Conservation (phyloP, 1,140 invertebrate species). For the Ceratosolen solmsi region DNA sequence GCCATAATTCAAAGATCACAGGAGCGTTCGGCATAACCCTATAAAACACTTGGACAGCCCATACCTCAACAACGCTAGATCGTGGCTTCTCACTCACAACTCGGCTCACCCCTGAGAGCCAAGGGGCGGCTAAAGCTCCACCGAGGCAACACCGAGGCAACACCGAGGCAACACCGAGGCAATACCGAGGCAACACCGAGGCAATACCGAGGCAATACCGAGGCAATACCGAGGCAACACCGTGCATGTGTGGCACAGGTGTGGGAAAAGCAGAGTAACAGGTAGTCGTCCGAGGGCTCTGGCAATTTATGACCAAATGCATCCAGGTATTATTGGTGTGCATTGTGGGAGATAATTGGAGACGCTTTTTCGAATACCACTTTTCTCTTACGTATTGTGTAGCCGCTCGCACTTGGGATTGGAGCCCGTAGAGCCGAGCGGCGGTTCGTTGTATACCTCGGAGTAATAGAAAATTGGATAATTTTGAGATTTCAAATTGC, state of each 20-base stretch:
- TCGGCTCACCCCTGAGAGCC: background rate
- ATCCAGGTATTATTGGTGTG: background rate
- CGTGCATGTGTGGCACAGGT: too few relatives aligned
- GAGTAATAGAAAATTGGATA: conserved; percentile 1
- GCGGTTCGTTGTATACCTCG: background rate
- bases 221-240: too few relatives aligned
- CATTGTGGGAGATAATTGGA: background rate
- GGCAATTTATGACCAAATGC: conserved; percentile 7
- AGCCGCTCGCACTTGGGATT: too few relatives aligned
- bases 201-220: too few relatives aligned
- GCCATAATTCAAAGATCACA: background rate
- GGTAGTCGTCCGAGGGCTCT: background rate
- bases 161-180: too few relatives aligned
- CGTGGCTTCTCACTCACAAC: background rate
- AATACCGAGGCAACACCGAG: too few relatives aligned
- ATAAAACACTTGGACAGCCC: background rate
- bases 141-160: too few relatives aligned
- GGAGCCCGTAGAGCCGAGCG: background rate
- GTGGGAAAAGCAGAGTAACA: conserved; percentile 8
- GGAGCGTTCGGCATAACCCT: background rate
- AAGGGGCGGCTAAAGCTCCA: background rate
- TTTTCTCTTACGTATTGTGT: background rate
- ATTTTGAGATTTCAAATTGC: background rate
- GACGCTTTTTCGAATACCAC: background rate
- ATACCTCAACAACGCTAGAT: background rate